Base-by-base conservation (phyloP, 2,113 vertebrate species). In the Phalacrocorax aristotelis region DNA sequence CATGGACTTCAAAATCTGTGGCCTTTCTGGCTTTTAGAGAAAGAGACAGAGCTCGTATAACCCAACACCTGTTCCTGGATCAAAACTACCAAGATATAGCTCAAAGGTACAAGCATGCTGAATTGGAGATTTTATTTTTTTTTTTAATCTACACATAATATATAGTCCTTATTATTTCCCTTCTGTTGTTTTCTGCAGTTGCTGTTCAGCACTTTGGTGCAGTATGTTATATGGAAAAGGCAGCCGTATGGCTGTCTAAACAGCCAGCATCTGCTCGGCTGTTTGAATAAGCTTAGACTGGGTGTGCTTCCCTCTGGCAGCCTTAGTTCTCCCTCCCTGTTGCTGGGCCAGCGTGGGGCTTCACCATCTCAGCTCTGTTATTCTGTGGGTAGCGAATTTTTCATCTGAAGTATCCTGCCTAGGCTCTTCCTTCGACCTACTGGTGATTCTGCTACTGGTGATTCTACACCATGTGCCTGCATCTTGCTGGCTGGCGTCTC, bases 161-260 rank as follows among this genome's bases (percentile, higher is more conserved):
- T 93, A 92, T 32, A 78, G 86, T 57, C 87, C n/a, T 91, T 90
- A 83, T 94, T 85, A 90, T 90, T 90, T 87, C 82, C 85, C 90
- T 65, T 93, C 90, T 97, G 75, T 93, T 95, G 90, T 96, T 97
- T 96, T 80, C 83, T 93, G 69, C 91, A 61, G 93, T 97, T 97
- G 91, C 95, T 91, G 84, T 69, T 89, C 83, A 77, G 92, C 18
- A 0, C 93, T 93, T 72, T 26, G 86, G 83, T 66, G 64, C 76
- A 58, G 74, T 85, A 38, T 80, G 95, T 49, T 72, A 36, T 70
- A 49, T 57, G 96, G 90, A 93, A 69, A 46, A 95, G 68, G 79
- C 13, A 9, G 89, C 94, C 81, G 60, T 85, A 91, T 97, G 94
- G 93, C 95, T 89, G 34, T 51, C 83, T 89, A 46, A 93, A 87